These are phyloP conservation scores for Catharus ustulatus DNA, from an alignment of 2,797 vertebrate species.

Conservation along the genomic window DNA sequence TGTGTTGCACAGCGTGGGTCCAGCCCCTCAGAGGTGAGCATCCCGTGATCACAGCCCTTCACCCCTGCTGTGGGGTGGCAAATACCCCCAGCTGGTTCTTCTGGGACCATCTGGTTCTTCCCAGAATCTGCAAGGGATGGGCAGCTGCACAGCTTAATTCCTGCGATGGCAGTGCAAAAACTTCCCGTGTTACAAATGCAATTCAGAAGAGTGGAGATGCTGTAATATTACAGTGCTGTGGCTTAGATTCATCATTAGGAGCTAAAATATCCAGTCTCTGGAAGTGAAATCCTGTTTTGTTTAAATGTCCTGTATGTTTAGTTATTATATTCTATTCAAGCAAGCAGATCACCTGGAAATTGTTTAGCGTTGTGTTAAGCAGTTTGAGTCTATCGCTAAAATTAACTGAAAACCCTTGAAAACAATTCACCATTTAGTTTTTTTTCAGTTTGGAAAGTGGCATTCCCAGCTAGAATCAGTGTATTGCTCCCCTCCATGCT, in stretches of 20 bases:
- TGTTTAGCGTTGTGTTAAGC: background rate
- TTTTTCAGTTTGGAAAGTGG: background rate
- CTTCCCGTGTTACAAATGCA: background rate
- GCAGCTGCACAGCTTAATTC: background rate
- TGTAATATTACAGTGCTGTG: background rate
- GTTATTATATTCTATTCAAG: background rate
- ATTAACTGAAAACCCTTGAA: background rate
- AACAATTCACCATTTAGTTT: background rate
- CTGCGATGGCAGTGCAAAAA: background rate
- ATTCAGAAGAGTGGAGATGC: background rate
- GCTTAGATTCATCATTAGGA: background rate
- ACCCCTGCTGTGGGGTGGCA: background rate
- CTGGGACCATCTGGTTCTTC: background rate
- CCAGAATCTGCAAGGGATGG: background rate
- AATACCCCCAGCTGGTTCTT: rapidly evolving
- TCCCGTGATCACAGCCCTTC: background rate
- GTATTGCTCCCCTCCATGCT: background rate
- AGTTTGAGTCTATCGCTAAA: background rate
- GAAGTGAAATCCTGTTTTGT: background rate
- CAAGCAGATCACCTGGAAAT: background rate
- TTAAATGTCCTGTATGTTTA: background rate
- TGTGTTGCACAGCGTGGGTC: background rate
- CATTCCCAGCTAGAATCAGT: background rate
- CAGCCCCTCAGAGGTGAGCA: background rate
- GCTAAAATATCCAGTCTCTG: background rate